A percentile compares a stretch with the other conserved stretches of the same genome.
phyloP scores from a whole-genome alignment of 2,888 invertebrate genomes.

The Gymnosoma rotundatum region DNA sequence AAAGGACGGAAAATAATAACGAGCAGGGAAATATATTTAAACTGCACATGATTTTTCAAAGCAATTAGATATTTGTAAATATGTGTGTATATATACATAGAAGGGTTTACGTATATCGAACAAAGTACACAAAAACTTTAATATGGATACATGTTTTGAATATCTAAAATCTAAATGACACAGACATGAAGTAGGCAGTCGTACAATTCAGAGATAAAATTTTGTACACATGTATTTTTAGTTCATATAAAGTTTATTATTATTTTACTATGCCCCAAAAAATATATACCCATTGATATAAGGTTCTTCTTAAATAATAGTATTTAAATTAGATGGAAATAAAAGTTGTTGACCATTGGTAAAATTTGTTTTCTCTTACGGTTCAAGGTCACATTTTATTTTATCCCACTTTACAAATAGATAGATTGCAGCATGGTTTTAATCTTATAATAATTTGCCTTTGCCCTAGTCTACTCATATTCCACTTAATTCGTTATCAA shows the following conservation, averaged over 20 bases:
- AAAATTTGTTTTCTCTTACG: too few relatives aligned
- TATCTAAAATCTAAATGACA: conserved; percentile 28
- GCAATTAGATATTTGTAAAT: conserved; percentile 57
- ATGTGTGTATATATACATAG: neutral
- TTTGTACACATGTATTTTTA: neutral
- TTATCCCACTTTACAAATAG: too few relatives aligned
- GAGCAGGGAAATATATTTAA: neutral
- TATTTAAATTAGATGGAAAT: neutral
- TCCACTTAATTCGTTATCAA: too few relatives aligned
- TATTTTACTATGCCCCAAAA: neutral
- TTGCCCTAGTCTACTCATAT: too few relatives aligned
- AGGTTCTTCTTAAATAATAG: neutral
- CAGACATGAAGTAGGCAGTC: conserved; percentile 57
- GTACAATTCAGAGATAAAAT: conserved; percentile 17
- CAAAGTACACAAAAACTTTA: conserved; percentile 6
- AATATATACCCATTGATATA: conserved; percentile 36
- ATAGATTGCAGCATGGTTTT: too few relatives aligned
- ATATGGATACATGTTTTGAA: neutral
- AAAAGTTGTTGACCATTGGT: neutral
- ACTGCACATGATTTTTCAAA: conserved; percentile 59
- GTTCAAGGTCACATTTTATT: too few relatives aligned
- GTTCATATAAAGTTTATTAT: conserved; percentile 12
- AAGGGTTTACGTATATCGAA: neutral
- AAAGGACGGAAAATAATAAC: neutral
- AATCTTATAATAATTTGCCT: too few relatives aligned